A percentile compares a stretch with the other conserved stretches of the same genome.
These are phyloP conservation scores for Nothobranchius furzeri DNA, from an alignment of 2,113 vertebrate genomes.

Conservation along the genomic window DNA sequence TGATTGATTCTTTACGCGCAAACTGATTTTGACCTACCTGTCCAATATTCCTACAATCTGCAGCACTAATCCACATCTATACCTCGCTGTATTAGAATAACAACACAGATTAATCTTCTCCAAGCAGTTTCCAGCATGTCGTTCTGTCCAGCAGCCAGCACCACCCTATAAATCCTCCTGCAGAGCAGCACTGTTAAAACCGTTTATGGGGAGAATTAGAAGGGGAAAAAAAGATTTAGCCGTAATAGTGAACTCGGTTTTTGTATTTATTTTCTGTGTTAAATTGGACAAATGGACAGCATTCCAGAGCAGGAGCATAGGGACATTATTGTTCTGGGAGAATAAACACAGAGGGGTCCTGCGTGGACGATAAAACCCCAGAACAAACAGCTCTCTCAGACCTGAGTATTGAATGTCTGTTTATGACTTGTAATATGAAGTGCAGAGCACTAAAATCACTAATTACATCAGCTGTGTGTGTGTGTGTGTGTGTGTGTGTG, in stretches of 20 bases:
- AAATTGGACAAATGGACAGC: constrained; percentile 75
- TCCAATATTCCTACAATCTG: constrained; percentile 10
- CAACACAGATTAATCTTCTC: constrained; percentile 38
- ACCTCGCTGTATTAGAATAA: constrained; percentile 37
- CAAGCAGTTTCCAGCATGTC: constrained; percentile 25
- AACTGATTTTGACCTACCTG: not conserved
- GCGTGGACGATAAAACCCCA: constrained; percentile 71
- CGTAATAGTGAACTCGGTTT: constrained; percentile 32
- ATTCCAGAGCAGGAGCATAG: constrained; percentile 65
- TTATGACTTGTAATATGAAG: constrained; percentile 81
- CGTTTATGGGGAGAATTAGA: constrained; percentile 42
- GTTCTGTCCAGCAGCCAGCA: constrained; percentile 25
- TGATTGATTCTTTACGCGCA: not conserved
- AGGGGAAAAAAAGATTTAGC: not conserved
- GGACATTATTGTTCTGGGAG: constrained; percentile 75
- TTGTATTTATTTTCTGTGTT: constrained; percentile 75
- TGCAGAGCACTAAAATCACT: constrained; percentile 74
- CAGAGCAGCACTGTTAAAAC: constrained; percentile 28
- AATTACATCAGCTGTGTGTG: constrained; percentile 76
- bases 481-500: constrained; percentile 44
- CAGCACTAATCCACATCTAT: constrained; percentile 39
- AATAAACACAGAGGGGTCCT: constrained; percentile 72
- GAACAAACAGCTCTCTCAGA: constrained; percentile 78
- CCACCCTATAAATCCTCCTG: not conserved
- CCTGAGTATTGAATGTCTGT: constrained; percentile 86